Evolutionary conservation across 1,140 invertebrate species (phyloP), one percentile per base, ranked within the genome.

Genomic region (Drosophila ironensis): DNA sequence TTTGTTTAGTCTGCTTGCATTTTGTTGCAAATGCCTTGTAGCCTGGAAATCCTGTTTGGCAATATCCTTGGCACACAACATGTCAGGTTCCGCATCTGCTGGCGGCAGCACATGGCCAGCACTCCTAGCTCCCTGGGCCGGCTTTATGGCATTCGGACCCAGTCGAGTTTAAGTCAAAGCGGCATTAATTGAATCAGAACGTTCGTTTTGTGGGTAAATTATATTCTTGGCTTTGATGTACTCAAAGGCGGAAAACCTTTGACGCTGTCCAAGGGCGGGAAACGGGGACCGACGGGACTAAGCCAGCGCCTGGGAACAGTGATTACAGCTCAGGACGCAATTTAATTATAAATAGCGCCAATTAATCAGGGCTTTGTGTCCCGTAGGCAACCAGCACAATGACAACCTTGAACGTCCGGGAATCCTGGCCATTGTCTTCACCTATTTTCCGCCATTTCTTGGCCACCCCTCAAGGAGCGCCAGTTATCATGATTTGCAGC

Each of bases 21-120:
- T 84, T 72, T 41, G 72, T 72, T 64, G 25, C 25, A 69, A 78
- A 75, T 76, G 72, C 69, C 75, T 72, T 63, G 66, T 71, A 63
- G 74, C 74, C 71, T 87, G 81, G 57, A 86, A 86, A 60, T 86
- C 71, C 80, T 86, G 80, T 86, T 86, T 80, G 71, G 70, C 70
- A 74, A 84, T 63, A 86, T 75, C 60, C 74, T 40, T 24, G 30
- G 37, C 56, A 67, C 52, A 67, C 45, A 73, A 73, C 64, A 67
- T 61, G 59, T 71, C 51, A 41, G 22, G 48, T 37, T 68, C 45
- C 28, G 54, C 33, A 44, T 33, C 54, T 40, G 44, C 42, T 38
- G 27, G 22, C 12, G 47, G 33, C 33, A 37, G 27, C 9, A 19
- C 30, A 17, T 16, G 11, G 30, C 52, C 22, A 14, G 46, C 28